A percentile compares a stretch with the other conserved stretches of the same genome.
phyloP scores from a whole-genome alignment of 2,888 invertebrate species.

The Polietes domitor region DNA sequence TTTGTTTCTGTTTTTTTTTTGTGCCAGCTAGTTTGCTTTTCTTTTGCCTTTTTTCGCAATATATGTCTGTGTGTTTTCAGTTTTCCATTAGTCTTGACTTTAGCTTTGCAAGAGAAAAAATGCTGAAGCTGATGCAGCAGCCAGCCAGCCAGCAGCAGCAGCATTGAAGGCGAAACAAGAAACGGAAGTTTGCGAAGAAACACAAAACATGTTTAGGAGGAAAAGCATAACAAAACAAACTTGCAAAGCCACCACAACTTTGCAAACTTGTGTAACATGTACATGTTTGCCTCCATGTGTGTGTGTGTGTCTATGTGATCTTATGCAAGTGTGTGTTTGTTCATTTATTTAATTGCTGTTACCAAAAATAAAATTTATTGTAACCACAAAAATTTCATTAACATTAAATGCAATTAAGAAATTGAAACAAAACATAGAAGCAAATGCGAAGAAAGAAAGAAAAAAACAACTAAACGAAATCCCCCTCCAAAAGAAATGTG shows the following conservation, averaged over 20 bases:
- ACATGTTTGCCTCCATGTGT: neutral
- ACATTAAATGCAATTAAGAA: conserved; percentile 65
- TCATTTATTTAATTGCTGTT: conserved; percentile 64
- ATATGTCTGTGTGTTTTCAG: conserved; percentile 39
- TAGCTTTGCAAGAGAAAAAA: conserved; percentile 26
- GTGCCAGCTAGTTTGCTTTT: neutral
- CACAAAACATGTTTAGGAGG: conserved; percentile 43
- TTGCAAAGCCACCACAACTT: conserved; percentile 46
- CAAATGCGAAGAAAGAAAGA: conserved; percentile 29
- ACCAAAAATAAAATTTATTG: conserved; percentile 63
- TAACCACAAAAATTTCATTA: conserved; percentile 66
- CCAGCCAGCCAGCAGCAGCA: conserved; percentile 22
- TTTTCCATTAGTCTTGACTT: conserved; percentile 54
- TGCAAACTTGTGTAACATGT: neutral
- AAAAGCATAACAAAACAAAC: conserved; percentile 35
- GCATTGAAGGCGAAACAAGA: conserved; percentile 17
- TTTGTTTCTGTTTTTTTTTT: conserved; percentile 2
- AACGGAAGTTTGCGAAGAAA: conserved; percentile 53
- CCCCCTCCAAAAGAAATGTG: neutral
- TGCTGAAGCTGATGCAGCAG: neutral
- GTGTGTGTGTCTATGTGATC: neutral
- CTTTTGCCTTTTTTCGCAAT: neutral
- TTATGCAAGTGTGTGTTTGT: conserved; percentile 36
- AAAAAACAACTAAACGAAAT: conserved; percentile 1
- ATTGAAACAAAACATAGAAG: conserved; percentile 12